A percentile compares a stretch with the other conserved stretches of the same genome.
Evolutionary conservation across 2,797 vertebrate species (phyloP).

Genomic region (Paguma larvata): DNA sequence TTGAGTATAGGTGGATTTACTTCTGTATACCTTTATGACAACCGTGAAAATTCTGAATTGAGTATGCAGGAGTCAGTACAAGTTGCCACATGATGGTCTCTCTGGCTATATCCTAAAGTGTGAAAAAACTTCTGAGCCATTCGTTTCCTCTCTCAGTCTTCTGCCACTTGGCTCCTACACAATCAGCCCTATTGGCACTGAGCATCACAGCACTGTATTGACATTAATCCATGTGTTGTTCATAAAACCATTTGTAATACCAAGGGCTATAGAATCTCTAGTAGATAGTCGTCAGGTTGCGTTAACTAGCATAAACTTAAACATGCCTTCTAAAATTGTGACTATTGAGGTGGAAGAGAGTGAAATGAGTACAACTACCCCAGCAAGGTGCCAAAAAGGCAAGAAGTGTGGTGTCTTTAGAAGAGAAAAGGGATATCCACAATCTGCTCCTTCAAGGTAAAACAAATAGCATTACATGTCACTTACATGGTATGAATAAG

Average conservation of each 20-base stretch:
- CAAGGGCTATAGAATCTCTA: conserved; percentile 28
- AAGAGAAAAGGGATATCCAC: conserved; percentile 26
- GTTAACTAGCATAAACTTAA: conserved; percentile 35
- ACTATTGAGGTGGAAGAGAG: background rate
- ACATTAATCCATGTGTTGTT: conserved; percentile 35
- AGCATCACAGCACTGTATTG: conserved; percentile 35
- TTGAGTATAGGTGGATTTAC: conserved; percentile 17
- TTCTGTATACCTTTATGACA: conserved; percentile 50
- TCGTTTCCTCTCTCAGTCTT: conserved; percentile 41
- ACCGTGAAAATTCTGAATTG: conserved; percentile 47
- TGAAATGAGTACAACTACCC: background rate
- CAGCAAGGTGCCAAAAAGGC: background rate
- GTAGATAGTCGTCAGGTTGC: conserved; percentile 20
- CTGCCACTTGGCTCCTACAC: background rate
- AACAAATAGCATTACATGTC: background rate
- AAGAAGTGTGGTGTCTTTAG: conserved; percentile 48
- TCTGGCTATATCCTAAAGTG: background rate
- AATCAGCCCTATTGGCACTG: background rate
- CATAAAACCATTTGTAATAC: background rate
- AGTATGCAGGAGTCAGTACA: background rate
- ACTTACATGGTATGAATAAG: conserved; percentile 17
- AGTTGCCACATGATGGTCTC: background rate
- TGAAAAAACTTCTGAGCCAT: conserved; percentile 8
- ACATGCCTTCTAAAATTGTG: conserved; percentile 4
- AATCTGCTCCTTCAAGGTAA: conserved; percentile 32